Evolutionary conservation across 2,888 invertebrate genomes (phyloP), one percentile per base, ranked within the genome.

Genomic region (Epinotia bilunana): DNA sequence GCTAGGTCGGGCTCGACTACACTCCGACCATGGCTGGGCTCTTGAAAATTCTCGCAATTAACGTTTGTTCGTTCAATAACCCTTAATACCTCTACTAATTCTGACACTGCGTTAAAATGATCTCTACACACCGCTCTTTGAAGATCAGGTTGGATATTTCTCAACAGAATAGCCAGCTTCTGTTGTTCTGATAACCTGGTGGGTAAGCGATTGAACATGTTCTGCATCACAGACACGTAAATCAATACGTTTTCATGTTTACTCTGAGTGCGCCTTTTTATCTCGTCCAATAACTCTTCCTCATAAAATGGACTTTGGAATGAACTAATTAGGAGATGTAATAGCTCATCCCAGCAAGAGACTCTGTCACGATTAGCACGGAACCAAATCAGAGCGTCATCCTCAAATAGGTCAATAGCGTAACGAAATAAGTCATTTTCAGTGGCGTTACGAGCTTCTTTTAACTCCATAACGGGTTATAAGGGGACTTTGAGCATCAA

Each of bases 371-470:
- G 23, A 28, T 28, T 28, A 28, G 23, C 23, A 28, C 23, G 57
- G 12, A 12, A 58, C 57, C 57, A 58, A 20, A 58, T 58, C 11
- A 58, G 20, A 11, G 57, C 57, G 12, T 58, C 57, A 20, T 23
- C 57, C 7, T 58, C 57, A 58, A 58, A 58, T 3, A 58, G 57
- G 20, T 58, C 57, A 58, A 58, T 58, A n/a, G 57, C 57, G 20
- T 58, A 58, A 23, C 57, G 20, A 23, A 20, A 58, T 12, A 58
- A 12, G 12, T 58, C 57, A 7, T 0, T 23, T 20, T 58, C 57
- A 11, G 57, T 58, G 2, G 57, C 57, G 23, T 58, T 58, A 12
- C 57, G 20, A 7, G 57, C 57, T 3, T 58, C 57, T n/a, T 23
- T 58, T 58, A 58, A 20, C 4, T 58, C 57, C 20, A 12, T 20